Conservation (phyloP, 2,113 vertebrate species). For the Corvus moneduloides region DNA sequence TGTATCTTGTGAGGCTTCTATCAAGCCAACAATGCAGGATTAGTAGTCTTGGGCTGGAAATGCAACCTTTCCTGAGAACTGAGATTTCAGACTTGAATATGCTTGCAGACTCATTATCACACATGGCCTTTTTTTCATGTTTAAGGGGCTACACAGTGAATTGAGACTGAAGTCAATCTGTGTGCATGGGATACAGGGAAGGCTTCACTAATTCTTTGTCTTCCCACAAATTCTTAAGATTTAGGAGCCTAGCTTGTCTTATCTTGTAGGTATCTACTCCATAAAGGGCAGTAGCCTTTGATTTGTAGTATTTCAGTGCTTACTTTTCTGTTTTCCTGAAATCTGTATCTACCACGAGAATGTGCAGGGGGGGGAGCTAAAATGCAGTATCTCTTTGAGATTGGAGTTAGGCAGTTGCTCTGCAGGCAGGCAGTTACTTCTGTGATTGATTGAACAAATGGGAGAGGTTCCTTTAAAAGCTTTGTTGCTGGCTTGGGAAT, state of each 20-base stretch:
- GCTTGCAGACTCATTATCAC: background rate
- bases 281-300: background rate
- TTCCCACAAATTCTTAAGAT: background rate
- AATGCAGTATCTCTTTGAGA: background rate
- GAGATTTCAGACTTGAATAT: background rate
- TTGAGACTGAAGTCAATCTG: background rate
- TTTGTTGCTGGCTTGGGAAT: background rate
- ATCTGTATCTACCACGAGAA: background rate
- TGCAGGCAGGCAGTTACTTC: background rate
- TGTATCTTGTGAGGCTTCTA: background rate
- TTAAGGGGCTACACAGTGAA: background rate
- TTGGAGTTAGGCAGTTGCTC: accelerated
- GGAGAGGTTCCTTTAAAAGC: background rate
- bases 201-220: background rate
- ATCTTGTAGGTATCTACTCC: background rate
- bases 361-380: background rate
- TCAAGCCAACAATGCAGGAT: background rate
- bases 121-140: background rate
- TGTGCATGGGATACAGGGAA: background rate
- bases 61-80: background rate
- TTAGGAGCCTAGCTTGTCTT: background rate
- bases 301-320: background rate
- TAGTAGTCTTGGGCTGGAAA: background rate
- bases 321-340: background rate
- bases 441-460: background rate